Evolutionary conservation across 2,888 invertebrate genomes (phyloP).

Genomic region (Acrobasis repandana): DNA sequence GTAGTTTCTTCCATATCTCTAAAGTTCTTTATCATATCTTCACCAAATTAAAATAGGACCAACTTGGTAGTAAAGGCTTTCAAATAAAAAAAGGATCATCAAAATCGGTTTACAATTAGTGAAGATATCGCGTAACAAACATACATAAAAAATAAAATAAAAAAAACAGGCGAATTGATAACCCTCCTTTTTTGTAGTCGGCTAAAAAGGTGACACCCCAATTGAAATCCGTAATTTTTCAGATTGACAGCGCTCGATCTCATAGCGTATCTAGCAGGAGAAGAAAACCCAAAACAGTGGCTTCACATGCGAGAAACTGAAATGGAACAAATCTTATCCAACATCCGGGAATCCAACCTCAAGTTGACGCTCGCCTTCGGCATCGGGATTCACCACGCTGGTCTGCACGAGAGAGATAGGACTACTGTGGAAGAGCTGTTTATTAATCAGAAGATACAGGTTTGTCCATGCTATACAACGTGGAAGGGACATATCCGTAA

Average conservation of each 20-base stretch:
- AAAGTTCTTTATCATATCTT: too few relatives aligned
- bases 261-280: conserved; percentile 94
- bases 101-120: too few relatives aligned
- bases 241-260: conserved; percentile 97
- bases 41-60: too few relatives aligned
- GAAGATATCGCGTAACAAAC: too few relatives aligned
- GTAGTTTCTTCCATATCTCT: too few relatives aligned
- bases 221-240: conserved; percentile 9
- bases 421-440: conserved; percentile 96
- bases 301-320: conserved; percentile 92
- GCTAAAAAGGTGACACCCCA: too few relatives aligned
- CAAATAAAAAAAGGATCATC: too few relatives aligned
- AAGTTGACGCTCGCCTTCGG: conserved; percentile 97
- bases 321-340: conserved; percentile 89
- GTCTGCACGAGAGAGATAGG: conserved; percentile 95
- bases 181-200: too few relatives aligned
- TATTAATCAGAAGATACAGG: conserved; percentile 97
- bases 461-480: conserved; percentile 51
- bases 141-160: too few relatives aligned
- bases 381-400: conserved; percentile 99
- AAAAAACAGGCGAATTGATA: too few relatives aligned
- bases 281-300: conserved; percentile 97
- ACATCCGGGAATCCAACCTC: conserved; percentile 93
- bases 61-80: too few relatives aligned
- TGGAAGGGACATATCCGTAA: too few relatives aligned